Conservation (phyloP, 2,888 invertebrate genomes). For the Plusia festucae region DNA sequence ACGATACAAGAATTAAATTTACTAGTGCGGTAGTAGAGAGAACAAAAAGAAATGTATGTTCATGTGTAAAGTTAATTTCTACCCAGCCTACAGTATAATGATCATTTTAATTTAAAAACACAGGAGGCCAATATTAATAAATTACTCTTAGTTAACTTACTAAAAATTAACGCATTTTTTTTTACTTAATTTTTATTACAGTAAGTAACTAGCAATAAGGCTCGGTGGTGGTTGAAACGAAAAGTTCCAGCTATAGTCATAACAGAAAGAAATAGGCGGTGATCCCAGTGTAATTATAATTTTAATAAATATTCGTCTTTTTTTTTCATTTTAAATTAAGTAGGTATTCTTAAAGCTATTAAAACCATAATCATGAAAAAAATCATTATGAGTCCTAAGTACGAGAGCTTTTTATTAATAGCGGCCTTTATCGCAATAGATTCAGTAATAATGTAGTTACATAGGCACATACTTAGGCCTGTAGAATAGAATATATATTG, state of each 20-base stretch:
- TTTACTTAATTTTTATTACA: conserved; percentile 6
- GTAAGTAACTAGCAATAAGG: conserved; percentile 9
- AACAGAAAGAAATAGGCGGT: conserved; percentile 1
- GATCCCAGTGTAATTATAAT: conserved; percentile 1
- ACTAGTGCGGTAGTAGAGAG: too few relatives aligned
- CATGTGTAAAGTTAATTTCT: conserved; percentile 19
- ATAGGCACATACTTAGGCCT: not conserved
- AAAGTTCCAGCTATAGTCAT: not conserved
- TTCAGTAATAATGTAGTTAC: not conserved
- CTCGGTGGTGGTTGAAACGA: not conserved
- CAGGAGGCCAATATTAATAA: conserved; percentile 5
- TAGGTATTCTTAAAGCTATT: not conserved
- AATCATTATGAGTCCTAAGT: not conserved
- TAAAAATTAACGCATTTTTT: not conserved
- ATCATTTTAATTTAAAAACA: not conserved
- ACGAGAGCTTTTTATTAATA: not conserved
- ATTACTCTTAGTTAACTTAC: not conserved
- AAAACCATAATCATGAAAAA: not conserved
- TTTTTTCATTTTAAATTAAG: not conserved
- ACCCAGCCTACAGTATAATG: not conserved
- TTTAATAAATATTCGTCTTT: too few relatives aligned
- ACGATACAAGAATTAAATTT: too few relatives aligned
- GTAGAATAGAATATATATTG: conserved; percentile 13
- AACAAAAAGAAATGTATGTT: too few relatives aligned
- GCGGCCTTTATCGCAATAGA: not conserved